Percentiles rank a stretch among this genome's conserved stretches.
phyloP scores from a whole-genome alignment of 2,797 vertebrate species.

The Hippoglossus hippoglossus region DNA sequence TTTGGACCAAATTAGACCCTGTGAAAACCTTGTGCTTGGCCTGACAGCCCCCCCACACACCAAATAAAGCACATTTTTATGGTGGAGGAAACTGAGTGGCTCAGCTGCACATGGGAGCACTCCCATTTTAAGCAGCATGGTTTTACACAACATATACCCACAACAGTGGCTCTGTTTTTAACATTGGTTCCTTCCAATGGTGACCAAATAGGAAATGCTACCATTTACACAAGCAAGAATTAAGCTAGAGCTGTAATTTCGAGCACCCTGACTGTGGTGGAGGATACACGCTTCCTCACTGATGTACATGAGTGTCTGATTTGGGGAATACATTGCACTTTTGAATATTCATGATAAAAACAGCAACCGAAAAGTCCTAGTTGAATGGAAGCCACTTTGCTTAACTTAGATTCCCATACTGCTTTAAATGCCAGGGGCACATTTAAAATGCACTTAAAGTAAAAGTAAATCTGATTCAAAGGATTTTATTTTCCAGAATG shows the following conservation, averaged over 20 bases:
- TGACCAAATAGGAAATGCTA: slow-evolving; percentile 41
- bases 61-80: slow-evolving; percentile 76
- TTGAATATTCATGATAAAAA: slow-evolving; percentile 70
- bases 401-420: slow-evolving; percentile 21
- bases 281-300: slow-evolving; percentile 23
- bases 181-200: slow-evolving; percentile 30
- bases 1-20: slow-evolving; percentile 71
- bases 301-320: slow-evolving; percentile 46
- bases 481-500: background rate
- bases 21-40: slow-evolving; percentile 50
- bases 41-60: slow-evolving; percentile 61
- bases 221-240: slow-evolving; percentile 36
- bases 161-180: slow-evolving; percentile 30
- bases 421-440: slow-evolving; percentile 25
- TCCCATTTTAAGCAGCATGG: slow-evolving; percentile 64
- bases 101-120: slow-evolving; percentile 58
- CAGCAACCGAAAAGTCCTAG: slow-evolving; percentile 43
- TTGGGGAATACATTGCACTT: slow-evolving; percentile 44
- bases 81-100: slow-evolving; percentile 55
- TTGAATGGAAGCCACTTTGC: slow-evolving; percentile 28
- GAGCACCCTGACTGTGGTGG: slow-evolving; percentile 21
- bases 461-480: slow-evolving; percentile 24
- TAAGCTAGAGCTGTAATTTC: slow-evolving; percentile 42
- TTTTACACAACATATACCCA: slow-evolving; percentile 52
- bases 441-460: slow-evolving; percentile 27